These are phyloP conservation scores for Camponotus fellah DNA, from an alignment of 2,888 invertebrate species.

Conservation along the genomic window DNA sequence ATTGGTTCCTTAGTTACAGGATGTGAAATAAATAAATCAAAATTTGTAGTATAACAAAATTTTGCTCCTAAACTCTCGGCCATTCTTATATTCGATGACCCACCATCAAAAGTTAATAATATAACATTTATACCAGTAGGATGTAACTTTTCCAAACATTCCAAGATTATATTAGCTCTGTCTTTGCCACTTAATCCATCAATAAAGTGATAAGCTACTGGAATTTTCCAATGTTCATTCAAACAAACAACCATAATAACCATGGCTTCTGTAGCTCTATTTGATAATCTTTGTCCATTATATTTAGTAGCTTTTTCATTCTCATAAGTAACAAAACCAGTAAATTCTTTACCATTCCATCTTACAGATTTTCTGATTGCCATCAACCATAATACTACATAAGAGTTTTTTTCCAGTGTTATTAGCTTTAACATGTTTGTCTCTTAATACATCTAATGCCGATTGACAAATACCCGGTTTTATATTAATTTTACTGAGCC, in stretches of 20 bases:
- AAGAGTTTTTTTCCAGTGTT: neutral
- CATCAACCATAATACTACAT: neutral
- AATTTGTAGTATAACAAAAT: neutral
- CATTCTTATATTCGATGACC: neutral
- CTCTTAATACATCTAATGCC: too few species aligned
- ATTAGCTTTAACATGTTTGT: too few species aligned
- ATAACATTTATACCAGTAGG: neutral
- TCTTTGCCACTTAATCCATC: neutral
- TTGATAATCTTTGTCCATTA: too few species aligned
- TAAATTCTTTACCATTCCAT: neutral
- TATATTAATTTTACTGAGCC: too few species aligned
- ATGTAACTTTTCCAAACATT: slow-evolving; percentile 1
- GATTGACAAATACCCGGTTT: too few species aligned
- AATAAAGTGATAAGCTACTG: slow-evolving; percentile 1
- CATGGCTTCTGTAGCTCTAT: neutral
- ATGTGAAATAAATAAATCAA: neutral
- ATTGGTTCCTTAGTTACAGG: neutral
- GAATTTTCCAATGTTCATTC: slow-evolving; percentile 8
- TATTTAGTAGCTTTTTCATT: neutral
- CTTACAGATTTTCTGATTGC: neutral
- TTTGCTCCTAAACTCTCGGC: neutral
- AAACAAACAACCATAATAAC: neutral
- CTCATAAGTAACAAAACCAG: too few species aligned
- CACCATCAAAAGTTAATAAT: neutral
- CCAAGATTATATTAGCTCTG: neutral